Conservation (phyloP, 2,888 invertebrate species). For the Xanthorhoe spadicearia region DNA sequence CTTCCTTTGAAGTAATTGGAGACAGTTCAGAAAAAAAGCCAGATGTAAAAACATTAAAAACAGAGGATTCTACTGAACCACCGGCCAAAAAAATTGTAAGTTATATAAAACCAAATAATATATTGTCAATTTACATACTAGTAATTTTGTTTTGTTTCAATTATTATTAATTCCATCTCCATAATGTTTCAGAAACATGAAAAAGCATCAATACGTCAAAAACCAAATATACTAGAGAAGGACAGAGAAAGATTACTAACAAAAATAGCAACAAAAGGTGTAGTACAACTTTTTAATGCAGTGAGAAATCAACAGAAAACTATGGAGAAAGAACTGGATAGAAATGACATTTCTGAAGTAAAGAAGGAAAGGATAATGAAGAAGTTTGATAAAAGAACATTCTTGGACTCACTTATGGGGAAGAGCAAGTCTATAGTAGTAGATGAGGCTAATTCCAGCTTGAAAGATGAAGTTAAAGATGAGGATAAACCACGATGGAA, state of each 20-base stretch:
- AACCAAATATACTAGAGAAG: slow-evolving; percentile 90
- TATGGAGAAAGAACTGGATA: slow-evolving; percentile 87
- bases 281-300: slow-evolving; percentile 96
- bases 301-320: slow-evolving; percentile 93
- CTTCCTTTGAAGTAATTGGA: slow-evolving; percentile 88
- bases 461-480: slow-evolving; percentile 72
- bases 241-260: slow-evolving; percentile 90
- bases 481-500: slow-evolving; percentile 84
- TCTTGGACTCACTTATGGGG: slow-evolving; percentile 92
- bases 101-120: background rate
- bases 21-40: slow-evolving; percentile 78
- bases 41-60: slow-evolving; percentile 58
- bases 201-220: slow-evolving; percentile 87
- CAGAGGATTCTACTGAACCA: slow-evolving; percentile 59
- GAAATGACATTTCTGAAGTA: slow-evolving; percentile 90
- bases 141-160: background rate
- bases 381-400: slow-evolving; percentile 90
- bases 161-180: background rate
- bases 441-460: slow-evolving; percentile 61
- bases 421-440: slow-evolving; percentile 84
- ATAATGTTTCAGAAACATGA: slow-evolving; percentile 83
- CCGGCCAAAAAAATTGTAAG: slow-evolving; percentile 70
- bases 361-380: slow-evolving; percentile 91
- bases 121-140: background rate
- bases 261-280: slow-evolving; percentile 96